A percentile compares a stretch with the other conserved stretches of the same genome.
phyloP scores from a whole-genome alignment of 1,140 invertebrate species.

The Paraescarpia echinospica region DNA sequence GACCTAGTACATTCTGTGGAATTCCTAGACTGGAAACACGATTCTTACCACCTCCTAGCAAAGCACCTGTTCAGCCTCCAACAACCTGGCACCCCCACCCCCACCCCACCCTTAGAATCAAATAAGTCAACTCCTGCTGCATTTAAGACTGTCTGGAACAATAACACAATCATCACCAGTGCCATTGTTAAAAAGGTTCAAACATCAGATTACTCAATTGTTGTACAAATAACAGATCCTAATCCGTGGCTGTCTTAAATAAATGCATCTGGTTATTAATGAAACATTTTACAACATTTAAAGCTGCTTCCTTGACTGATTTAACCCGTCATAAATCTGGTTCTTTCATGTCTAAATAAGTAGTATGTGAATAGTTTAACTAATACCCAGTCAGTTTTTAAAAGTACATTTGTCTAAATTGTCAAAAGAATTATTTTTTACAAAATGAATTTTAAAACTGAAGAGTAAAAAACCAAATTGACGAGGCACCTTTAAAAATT shows the following conservation, averaged over 20 bases:
- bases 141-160: not conserved
- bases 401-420: too few species aligned
- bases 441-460: too few species aligned
- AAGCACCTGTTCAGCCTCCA: not conserved
- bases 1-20: not conserved
- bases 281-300: too few species aligned
- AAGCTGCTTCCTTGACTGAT: too few species aligned
- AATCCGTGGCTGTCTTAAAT: not conserved
- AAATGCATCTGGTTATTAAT: not conserved
- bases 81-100: not conserved
- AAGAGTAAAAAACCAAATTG: too few species aligned
- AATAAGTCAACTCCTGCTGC: not conserved
- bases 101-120: not conserved
- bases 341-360: too few species aligned
- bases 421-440: too few species aligned
- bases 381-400: too few species aligned
- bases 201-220: not conserved
- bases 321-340: not conserved
- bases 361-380: too few species aligned
- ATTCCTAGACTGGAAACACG: not conserved
- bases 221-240: not conserved
- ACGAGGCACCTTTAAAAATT: not conserved
- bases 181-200: not conserved
- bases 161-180: not conserved
- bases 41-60: not conserved